A percentile compares a stretch with the other conserved stretches of the same genome.
Conservation (phyloP, 1,140 invertebrate species). For the Marisa cornuarietis region DNA sequence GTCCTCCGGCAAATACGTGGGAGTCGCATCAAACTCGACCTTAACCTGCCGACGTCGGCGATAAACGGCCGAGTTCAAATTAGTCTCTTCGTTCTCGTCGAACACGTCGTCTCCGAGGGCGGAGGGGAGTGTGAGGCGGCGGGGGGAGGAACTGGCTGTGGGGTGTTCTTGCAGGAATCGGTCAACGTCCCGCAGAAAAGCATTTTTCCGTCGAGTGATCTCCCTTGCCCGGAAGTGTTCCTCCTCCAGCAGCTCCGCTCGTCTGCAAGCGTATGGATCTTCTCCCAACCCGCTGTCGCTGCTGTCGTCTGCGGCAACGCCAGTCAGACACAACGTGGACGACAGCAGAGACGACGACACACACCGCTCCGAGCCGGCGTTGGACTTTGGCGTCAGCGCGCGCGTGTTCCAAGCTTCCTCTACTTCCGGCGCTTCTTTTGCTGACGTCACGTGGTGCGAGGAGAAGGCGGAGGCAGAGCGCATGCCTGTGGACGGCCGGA, state of each 20-base stretch:
- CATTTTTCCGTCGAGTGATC: conserved; percentile 43
- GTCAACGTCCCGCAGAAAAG: conserved; percentile 51
- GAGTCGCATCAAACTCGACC: conserved; percentile 33
- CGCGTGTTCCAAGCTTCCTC: not conserved
- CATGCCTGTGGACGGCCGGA: too few species aligned
- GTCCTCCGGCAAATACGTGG: conserved; percentile 46
- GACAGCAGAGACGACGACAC: conserved; percentile 6
- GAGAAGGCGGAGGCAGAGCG: conserved; percentile 31
- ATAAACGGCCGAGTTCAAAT: not conserved
- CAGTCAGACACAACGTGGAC: conserved; percentile 20
- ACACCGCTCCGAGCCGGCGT: too few species aligned
- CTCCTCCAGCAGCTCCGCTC: conserved; percentile 51
- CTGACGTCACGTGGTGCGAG: conserved; percentile 28
- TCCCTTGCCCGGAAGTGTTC: conserved; percentile 38
- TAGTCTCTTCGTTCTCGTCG: not conserved
- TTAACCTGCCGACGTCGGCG: conserved; percentile 25
- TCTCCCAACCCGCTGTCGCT: conserved; percentile 53
- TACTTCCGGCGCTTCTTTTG: conserved; percentile 36
- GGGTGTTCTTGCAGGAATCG: conserved; percentile 37
- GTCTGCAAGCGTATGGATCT: conserved; percentile 42
- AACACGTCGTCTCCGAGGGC: conserved; percentile 16
- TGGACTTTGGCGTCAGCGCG: too few species aligned
- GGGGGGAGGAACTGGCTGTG: not conserved
- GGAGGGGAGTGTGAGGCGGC: too few species aligned
- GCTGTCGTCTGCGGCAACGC: conserved; percentile 25